Evolutionary conservation across 1,140 invertebrate species (phyloP), one percentile per base, ranked within the genome.

Genomic region (Pseudomyrmex flavicornis): DNA sequence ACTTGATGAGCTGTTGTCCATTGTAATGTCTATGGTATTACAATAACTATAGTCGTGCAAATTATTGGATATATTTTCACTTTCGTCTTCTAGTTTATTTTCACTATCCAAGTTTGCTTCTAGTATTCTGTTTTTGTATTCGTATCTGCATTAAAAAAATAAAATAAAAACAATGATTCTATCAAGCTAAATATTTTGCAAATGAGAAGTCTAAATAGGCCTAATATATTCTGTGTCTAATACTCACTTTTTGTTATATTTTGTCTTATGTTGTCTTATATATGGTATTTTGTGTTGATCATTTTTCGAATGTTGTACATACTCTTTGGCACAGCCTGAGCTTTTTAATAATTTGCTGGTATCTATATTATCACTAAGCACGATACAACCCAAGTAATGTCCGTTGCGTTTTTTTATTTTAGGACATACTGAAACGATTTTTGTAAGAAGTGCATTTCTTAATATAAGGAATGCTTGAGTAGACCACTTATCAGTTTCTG

Each of bases 381-480:
- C 91, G 0, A 94, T 84, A 5, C 15, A 56, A 46, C 88, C 91
- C 0, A 35, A 35, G 35, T 58, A 66, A 20, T 91, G 92, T 12
- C 13, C 68, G 13, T 90, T 22, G 1, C 82, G 46, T 0, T 20
- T 62, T 66, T 88, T 90, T 48, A 76, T 65, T 50, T 50, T 80
- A 22, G 89, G 62, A 52, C 91, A 63, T 1, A 93, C 10, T 46
- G 59, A 66, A 13, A 90, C 72, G 9, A 7, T 74, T 7, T 44
- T 63, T 46, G 0, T 66, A 0, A 15, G 1, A 88, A 13, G 1
- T 35, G 89, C 50, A 26, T 59, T 17, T 13, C 74, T 82, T 10
- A 93, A 62, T 5, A 66, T 89, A 9, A 0, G 15, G 86, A 0
- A 82, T 35, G n/a, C 85, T 84, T 5, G 7, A 2, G 35, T 5